Base-by-base conservation (phyloP, 2,797 vertebrate genomes). In the Molossus alvarezi region DNA sequence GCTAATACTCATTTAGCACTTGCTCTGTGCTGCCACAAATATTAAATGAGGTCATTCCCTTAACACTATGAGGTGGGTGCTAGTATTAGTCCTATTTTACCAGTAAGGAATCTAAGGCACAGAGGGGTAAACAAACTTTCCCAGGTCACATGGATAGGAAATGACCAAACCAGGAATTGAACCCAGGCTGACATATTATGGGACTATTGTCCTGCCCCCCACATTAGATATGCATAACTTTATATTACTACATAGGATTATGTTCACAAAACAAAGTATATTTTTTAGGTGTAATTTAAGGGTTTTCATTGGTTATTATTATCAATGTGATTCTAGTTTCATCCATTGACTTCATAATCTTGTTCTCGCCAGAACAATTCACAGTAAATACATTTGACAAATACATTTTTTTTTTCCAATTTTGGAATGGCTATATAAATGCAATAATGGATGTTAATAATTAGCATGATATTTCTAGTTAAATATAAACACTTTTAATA, bases 371-470 rank as follows among this genome's bases (percentile, higher is more conserved):
- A 57, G 25, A 58, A n/a, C 90, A 91, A 72, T 76, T 89, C 15
- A 57, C 5, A 92, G 8, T 14, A 81, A 95, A 60, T 25, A 15
- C 25, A 84, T 41, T 53, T 72, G 27, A 77, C 58, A 45, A 6
- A 21, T 5, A 75, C 9, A 48, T 76, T 55, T 85, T 72, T 75
- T 41, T 45, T 45, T 6, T 45, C 51, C 41, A 80, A 85, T 72
- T 64, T 92, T 90, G 23, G 60, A 94, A 79, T 93, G 71, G 57
- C 29, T 53, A 51, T 60, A 10, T 73, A 94, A 67, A 93, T 85
- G 37, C 14, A 92, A 75, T 57, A 86, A n/a, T 3, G 76, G 33
- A 18, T 25, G 2, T 76, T 69, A 57, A 92, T 1, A 77, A 95
- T 90, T 60, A 45, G 20, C 48, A 48, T 81, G 72, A n/a, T 81